Conservation (phyloP, 1,140 invertebrate genomes). For the Leptinotarsa lineolata region DNA sequence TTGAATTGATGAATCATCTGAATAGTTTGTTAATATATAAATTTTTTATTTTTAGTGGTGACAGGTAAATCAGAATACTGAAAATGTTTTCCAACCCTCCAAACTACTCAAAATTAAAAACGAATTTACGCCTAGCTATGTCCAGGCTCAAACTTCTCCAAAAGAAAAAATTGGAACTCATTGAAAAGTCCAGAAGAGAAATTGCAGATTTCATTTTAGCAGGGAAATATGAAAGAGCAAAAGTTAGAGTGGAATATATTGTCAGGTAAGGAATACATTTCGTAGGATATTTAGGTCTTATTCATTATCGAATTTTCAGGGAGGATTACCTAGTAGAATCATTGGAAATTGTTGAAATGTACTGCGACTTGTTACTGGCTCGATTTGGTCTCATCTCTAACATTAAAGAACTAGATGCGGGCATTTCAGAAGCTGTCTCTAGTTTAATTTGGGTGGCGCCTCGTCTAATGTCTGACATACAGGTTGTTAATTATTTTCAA, state of each 20-base stretch:
- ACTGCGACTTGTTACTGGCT: conserved; percentile 96
- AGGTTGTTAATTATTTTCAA: conserved; percentile 53
- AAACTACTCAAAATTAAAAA: conserved; percentile 96
- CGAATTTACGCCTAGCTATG: conserved; percentile 88
- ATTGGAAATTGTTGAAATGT: conserved; percentile 99
- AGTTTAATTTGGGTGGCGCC: conserved; percentile 97
- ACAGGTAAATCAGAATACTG: conserved; percentile 9
- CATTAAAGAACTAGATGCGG: conserved; percentile 96
- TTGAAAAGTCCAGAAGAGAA: conserved; percentile 94
- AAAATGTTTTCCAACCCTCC: conserved; percentile 85
- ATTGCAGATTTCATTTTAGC: conserved; percentile 94
- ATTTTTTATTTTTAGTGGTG: conserved; percentile 7
- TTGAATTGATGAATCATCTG: too few relatives aligned
- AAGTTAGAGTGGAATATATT: conserved; percentile 97
- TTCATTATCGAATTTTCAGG: conserved; percentile 57
- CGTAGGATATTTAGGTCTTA: not conserved
- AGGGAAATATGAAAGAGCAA: conserved; percentile 91
- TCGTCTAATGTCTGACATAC: conserved; percentile 79
- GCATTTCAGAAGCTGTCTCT: conserved; percentile 93
- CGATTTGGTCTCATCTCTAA: conserved; percentile 96
- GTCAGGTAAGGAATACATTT: conserved; percentile 65
- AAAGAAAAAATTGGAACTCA: conserved; percentile 97
- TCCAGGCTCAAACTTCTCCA: conserved; percentile 94
- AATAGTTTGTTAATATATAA: too few relatives aligned
- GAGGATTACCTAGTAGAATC: conserved; percentile 99